Conservation (phyloP, 2,113 vertebrate genomes). For the Tragelaphus scriptus region DNA sequence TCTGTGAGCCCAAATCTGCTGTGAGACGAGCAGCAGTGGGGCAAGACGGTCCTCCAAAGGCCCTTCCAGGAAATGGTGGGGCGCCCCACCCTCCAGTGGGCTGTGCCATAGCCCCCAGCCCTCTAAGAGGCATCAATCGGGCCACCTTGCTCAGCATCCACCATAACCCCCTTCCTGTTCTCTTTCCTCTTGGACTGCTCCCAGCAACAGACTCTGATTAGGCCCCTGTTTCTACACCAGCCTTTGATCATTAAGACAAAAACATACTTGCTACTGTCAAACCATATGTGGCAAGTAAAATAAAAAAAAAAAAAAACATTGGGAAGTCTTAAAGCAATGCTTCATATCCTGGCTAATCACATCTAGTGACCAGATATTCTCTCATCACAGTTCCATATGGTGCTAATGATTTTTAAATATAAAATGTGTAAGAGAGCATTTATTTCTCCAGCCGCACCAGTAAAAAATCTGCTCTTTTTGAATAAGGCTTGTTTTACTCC, state of each 20-base stretch:
- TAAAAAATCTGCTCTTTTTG: background rate
- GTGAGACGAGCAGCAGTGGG: fast-evolving
- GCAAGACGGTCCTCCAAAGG: background rate
- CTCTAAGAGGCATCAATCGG: background rate
- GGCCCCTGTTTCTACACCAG: background rate
- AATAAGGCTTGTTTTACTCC: background rate
- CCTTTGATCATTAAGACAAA: background rate
- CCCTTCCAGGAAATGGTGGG: background rate
- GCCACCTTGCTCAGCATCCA: background rate
- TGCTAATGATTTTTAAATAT: background rate
- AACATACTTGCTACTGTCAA: background rate
- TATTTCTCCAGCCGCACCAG: background rate
- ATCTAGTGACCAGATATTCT: background rate
- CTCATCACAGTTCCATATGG: background rate
- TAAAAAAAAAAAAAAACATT: background rate
- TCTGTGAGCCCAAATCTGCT: background rate
- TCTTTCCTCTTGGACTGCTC: background rate
- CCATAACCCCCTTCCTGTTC: background rate
- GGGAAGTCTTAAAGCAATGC: background rate
- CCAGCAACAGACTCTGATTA: background rate
- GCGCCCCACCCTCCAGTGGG: background rate
- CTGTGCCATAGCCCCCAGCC: background rate
- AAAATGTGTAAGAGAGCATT: background rate
- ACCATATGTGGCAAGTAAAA: background rate
- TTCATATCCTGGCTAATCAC: background rate